A percentile compares a stretch with the other conserved stretches of the same genome.
Evolutionary conservation across 2,888 invertebrate genomes (phyloP).

Genomic region (Campoplex nolae): DNA sequence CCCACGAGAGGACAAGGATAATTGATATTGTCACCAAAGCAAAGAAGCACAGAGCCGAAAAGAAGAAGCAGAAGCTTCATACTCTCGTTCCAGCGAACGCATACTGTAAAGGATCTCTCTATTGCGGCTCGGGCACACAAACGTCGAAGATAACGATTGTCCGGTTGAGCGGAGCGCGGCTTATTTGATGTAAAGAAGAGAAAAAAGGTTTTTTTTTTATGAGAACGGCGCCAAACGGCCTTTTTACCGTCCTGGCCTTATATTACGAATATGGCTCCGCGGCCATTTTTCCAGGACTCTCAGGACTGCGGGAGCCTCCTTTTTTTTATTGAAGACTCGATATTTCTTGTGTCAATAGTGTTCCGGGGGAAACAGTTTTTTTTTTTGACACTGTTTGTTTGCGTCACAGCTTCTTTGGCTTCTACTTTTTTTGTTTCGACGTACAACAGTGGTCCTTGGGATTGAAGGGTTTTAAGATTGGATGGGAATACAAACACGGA

Average conservation of each 20-base stretch:
- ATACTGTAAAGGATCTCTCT: slow-evolving; percentile 28
- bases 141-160: slow-evolving; percentile 81
- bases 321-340: not conserved
- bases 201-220: slow-evolving; percentile 45
- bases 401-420: not conserved
- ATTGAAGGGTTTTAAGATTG: slow-evolving; percentile 33
- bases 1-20: slow-evolving; percentile 69
- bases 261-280: not conserved
- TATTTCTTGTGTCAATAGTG: not conserved
- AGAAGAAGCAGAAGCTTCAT: slow-evolving; percentile 68
- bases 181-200: slow-evolving; percentile 76
- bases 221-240: slow-evolving; percentile 43
- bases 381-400: slow-evolving; percentile 2
- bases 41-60: slow-evolving; percentile 44
- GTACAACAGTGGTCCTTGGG: slow-evolving; percentile 4
- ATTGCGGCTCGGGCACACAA: slow-evolving; percentile 53
- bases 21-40: slow-evolving; percentile 71
- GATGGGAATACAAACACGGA: slow-evolving; percentile 62
- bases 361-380: not conserved
- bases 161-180: slow-evolving; percentile 77
- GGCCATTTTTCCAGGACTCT: not conserved
- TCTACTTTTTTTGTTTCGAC: not conserved
- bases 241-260: slow-evolving; percentile 20
- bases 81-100: slow-evolving; percentile 47
- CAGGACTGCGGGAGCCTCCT: not conserved